Evolutionary conservation across 2,113 vertebrate genomes (phyloP).

Genomic region (Isichthys henryi): DNA sequence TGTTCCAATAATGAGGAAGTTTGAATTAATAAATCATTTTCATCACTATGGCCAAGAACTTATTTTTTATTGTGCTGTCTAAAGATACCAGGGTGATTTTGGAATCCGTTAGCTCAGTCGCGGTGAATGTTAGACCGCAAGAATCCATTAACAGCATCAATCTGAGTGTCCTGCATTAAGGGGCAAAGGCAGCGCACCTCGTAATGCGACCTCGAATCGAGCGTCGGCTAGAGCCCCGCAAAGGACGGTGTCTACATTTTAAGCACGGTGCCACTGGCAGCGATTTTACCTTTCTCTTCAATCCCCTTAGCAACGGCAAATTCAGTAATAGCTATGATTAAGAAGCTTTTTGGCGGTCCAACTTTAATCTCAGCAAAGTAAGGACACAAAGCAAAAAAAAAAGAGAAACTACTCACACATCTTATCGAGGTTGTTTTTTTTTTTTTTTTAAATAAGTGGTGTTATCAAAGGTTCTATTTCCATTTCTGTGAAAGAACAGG

Average conservation of each 20-base stretch:
- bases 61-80: not conserved
- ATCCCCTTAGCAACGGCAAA: not conserved
- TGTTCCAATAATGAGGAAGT: not conserved
- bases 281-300: not conserved
- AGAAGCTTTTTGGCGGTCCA: not conserved
- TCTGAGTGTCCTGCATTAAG: not conserved
- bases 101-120: not conserved
- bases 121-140: not conserved
- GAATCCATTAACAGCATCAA: not conserved
- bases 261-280: not conserved
- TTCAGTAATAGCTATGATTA: slow-evolving; percentile 1
- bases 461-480: not conserved
- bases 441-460: not conserved
- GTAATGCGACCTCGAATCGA: not conserved
- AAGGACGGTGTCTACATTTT: not conserved
- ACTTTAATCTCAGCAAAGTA: not conserved
- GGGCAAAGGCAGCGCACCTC: not conserved
- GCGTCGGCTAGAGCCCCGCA: not conserved
- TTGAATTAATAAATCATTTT: not conserved
- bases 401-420: not conserved
- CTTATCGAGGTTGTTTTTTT: not conserved
- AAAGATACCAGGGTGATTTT: not conserved
- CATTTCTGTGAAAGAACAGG: not conserved
- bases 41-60: not conserved
- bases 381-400: not conserved